Base-by-base conservation (phyloP, 2,888 invertebrate genomes). In the Melanargia galathea region DNA sequence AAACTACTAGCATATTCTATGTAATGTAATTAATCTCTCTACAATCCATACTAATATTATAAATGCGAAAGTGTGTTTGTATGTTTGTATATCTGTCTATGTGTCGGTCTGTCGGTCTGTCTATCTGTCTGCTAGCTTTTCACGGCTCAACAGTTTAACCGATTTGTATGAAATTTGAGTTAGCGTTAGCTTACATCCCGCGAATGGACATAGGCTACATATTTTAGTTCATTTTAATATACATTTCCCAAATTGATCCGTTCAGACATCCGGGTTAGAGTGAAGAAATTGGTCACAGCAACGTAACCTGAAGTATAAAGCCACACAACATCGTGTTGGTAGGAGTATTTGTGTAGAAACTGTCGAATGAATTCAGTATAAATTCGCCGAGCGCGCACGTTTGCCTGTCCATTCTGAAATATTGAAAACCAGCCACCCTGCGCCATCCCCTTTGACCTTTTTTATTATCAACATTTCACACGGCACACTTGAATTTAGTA, bases 391-490 rank as follows among this genome's bases (percentile, higher is more conserved):
- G 55, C 64, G 51, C 51, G 33, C 65, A 64, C 64, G 46, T 62
- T 63, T 66, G 52, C 60, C 68, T 63, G 65, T 67, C 65, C 61
- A 63, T 63, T 57, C 52, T 70, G 70, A 70, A 66, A 89, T 89
- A 89, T 89, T 89, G 86, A 87, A 87, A 87, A 86, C 83, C 80
- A 79, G 81, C 80, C 75, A 69, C 45, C 45, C 40, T 16, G 71
- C 78, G 83, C 84, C 73, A 83, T 83, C 13, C 76, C 81, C 81
- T 84, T 84, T 83, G 87, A 87, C 86, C 87, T 86, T 88, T 87
- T 72, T 71, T 70, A 68, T 65, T 69, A 63, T 66, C 62, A 65
- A 69, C 65, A 87, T 88, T 87, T 87, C 86, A 88, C 86, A 83
- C 81, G 85, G 81, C 82, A 81, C 82, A 81, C 85, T 55, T 55